Percentiles rank a stretch among this genome's conserved stretches.
These are phyloP conservation scores for Protophormia terraenovae DNA, from an alignment of 2,888 invertebrate species.

Conservation along the genomic window DNA sequence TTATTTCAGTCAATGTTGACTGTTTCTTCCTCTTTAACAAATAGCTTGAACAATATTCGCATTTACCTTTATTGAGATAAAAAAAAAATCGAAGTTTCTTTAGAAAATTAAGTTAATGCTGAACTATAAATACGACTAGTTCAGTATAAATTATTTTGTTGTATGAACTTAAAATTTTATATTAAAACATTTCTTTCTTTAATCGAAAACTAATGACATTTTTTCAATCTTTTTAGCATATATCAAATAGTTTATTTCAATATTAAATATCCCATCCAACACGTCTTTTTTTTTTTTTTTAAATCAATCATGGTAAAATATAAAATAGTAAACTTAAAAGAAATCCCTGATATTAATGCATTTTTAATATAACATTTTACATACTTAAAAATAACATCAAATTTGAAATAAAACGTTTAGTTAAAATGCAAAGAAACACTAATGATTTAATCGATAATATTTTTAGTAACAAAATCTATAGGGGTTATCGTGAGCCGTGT, in stretches of 20 bases:
- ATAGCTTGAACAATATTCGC: too few relatives aligned
- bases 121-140: too few relatives aligned
- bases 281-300: background rate
- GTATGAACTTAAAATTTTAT: too few relatives aligned
- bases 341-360: background rate
- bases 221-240: background rate
- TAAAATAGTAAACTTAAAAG: background rate
- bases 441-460: background rate
- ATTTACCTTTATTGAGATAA: too few relatives aligned
- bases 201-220: background rate
- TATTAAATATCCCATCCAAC: background rate
- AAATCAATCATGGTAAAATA: background rate
- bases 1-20: too few relatives aligned
- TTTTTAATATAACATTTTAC: background rate
- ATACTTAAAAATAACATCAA: background rate
- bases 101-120: too few relatives aligned
- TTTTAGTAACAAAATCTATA: background rate
- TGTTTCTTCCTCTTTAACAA: too few relatives aligned
- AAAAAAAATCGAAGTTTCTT: too few relatives aligned
- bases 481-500: background rate
- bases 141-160: too few relatives aligned
- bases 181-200: background rate
- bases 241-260: background rate
- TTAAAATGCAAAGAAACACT: background rate
- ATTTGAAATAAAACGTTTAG: background rate